Base-by-base conservation (phyloP, 2,113 vertebrate genomes). In the Melanostigma gelatinosum region DNA sequence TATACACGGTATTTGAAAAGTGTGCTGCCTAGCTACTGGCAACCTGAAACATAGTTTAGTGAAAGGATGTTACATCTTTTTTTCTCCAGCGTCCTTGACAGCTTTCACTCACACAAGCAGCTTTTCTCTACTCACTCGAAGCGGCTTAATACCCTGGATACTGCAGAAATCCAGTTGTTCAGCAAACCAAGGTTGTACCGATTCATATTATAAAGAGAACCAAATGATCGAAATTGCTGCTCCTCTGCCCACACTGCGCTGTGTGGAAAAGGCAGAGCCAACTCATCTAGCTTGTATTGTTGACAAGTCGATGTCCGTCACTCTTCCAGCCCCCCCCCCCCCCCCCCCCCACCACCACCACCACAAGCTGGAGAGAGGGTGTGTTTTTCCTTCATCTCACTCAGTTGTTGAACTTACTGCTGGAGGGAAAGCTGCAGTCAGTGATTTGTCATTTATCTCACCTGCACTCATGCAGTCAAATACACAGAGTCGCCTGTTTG, bases 401-500 rank as follows among this genome's bases (percentile, higher is more conserved):
- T 73, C 81, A 83, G 72, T 88, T 80, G 70, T 61, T 62, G 27
- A 66, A 72, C 72, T 75, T 79, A 24, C 78, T 64, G 34, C 88
- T 42, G 73, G 13, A 87, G 57, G 57, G 62, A 76, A 79, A 66
- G 65, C 73, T 75, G 75, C 67, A 50, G 24, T 84, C 66, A 61
- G 67, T 22, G 54, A 69, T 46, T 88, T 84, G 24, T 82, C 57
- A 46, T 80, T 84, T 77, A 54, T 68, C 55, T 82, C 3, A 54
- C 61, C 62, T 48, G 75, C 70, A 70, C 63, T 68, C 67, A 95
- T 95, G 94, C 93, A 91, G 63, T 90, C 87, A 60, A 89, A 93
- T 65, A 94, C 93, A 12, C 82, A 88, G 72, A 95, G 94, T 75
- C 91, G 92, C 46, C 91, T 95, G 48, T 95, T 95, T 91, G 94